Conservation (phyloP, 2,113 vertebrate species). For the Paratilapia polleni region DNA sequence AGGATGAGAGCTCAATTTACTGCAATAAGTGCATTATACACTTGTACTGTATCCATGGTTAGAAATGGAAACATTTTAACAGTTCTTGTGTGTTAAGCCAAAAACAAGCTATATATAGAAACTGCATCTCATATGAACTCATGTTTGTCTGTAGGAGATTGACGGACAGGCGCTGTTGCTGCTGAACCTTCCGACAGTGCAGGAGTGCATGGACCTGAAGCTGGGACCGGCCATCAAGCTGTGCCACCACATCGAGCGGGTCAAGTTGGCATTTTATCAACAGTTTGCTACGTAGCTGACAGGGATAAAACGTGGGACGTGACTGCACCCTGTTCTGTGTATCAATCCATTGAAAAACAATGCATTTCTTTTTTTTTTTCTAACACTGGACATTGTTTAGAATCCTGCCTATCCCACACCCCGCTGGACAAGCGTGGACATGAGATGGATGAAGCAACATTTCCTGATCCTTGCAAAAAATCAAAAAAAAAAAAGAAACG, state of each 20-base stretch:
- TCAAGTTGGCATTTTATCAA: slow-evolving; percentile 98
- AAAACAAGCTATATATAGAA: not conserved
- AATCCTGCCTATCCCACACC: slow-evolving; percentile 24
- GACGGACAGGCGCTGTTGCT: slow-evolving; percentile 97
- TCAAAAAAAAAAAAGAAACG: too few relatives aligned
- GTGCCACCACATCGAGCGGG: slow-evolving; percentile 97
- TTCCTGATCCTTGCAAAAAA: not conserved
- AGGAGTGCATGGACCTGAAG: slow-evolving; percentile 99
- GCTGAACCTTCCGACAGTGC: slow-evolving; percentile 95
- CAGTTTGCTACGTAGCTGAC: slow-evolving; percentile 91
- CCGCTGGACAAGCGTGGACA: not conserved
- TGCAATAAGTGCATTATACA: not conserved
- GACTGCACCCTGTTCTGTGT: slow-evolving; percentile 25
- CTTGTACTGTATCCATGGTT: not conserved
- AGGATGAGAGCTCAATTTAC: not conserved
- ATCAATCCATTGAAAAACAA: slow-evolving; percentile 38
- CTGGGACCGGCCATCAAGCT: slow-evolving; percentile 97
- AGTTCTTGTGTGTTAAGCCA: not conserved
- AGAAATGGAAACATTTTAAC: not conserved
- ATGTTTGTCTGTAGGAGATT: slow-evolving; percentile 86
- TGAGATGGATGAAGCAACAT: not conserved
- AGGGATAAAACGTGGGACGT: slow-evolving; percentile 55
- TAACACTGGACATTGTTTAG: slow-evolving; percentile 53
- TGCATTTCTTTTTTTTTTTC: not conserved
- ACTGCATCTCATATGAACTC: not conserved